Conservation (phyloP, 2,888 invertebrate genomes). For the Diploptera punctata region DNA sequence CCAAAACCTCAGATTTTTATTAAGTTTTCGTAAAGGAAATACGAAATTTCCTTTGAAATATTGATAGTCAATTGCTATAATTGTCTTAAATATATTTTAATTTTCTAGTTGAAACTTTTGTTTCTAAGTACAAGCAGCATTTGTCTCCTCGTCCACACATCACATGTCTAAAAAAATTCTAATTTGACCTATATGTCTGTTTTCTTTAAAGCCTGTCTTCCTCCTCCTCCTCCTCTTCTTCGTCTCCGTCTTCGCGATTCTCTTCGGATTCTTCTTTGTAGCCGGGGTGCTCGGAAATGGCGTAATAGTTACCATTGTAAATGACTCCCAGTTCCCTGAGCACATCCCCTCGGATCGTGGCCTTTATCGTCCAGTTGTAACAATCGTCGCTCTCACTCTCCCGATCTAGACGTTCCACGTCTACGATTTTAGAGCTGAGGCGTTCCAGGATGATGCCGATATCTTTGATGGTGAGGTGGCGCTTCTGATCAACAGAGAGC, state of each 20-base stretch:
- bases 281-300: slow-evolving; percentile 93
- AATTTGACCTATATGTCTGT: slow-evolving; percentile 45
- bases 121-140: background rate
- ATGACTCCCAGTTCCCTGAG: slow-evolving; percentile 90
- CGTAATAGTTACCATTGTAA: slow-evolving; percentile 95
- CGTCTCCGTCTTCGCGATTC: slow-evolving; percentile 68
- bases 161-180: slow-evolving; percentile 22
- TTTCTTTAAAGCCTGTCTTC: slow-evolving; percentile 63
- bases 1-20: slow-evolving; percentile 8
- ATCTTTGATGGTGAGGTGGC: slow-evolving; percentile 92
- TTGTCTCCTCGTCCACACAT: background rate
- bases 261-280: slow-evolving; percentile 91
- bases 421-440: slow-evolving; percentile 90
- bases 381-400: slow-evolving; percentile 93
- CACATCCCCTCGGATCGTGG: slow-evolving; percentile 90
- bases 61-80: slow-evolving; percentile 42
- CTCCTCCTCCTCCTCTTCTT: slow-evolving; percentile 84
- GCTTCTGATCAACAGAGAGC: slow-evolving; percentile 89
- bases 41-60: background rate
- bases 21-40: slow-evolving; percentile 21
- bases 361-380: slow-evolving; percentile 97
- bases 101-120: slow-evolving; percentile 5
- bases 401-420: slow-evolving; percentile 90
- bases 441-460: slow-evolving; percentile 94
- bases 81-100: slow-evolving; percentile 10